Percentiles rank a stretch among this genome's conserved stretches.
Evolutionary conservation across 1,140 invertebrate species (phyloP).

Genomic region (Drosophila yakuba): DNA sequence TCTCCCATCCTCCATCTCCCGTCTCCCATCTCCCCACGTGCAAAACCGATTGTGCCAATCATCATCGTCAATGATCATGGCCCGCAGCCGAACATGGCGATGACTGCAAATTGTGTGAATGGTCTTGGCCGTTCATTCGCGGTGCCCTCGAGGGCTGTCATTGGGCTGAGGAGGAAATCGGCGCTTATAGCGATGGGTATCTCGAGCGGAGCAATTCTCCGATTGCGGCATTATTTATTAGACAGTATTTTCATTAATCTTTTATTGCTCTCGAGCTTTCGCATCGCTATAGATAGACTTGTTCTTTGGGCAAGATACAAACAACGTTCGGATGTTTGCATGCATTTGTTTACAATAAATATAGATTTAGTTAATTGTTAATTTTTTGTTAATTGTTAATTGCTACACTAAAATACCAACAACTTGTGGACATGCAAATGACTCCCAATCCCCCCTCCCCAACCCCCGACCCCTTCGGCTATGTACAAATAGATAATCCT

Average conservation of each 20-base stretch:
- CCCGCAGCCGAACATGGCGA: conserved; percentile 49
- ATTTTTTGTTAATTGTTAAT: conserved; percentile 75
- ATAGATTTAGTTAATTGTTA: conserved; percentile 75
- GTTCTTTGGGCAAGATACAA: conserved; percentile 82
- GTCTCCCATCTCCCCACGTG: conserved; percentile 14
- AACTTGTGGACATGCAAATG: conserved; percentile 70
- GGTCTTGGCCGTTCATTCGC: conserved; percentile 21
- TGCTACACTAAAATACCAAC: conserved; percentile 77
- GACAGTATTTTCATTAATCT: conserved; percentile 65
- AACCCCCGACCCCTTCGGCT: conserved; percentile 29
- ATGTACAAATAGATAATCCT: conserved; percentile 47
- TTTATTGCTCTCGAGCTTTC: conserved; percentile 66
- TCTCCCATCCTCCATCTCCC: background rate
- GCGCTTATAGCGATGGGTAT: conserved; percentile 29
- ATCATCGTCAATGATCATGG: conserved; percentile 63
- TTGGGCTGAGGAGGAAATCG: conserved; percentile 48
- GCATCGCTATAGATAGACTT: conserved; percentile 75
- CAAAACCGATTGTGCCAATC: conserved; percentile 74
- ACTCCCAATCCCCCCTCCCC: conserved; percentile 38
- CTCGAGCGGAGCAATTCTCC: conserved; percentile 1
- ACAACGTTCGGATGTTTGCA: conserved; percentile 66
- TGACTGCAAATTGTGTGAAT: conserved; percentile 68
- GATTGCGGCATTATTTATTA: conserved; percentile 12
- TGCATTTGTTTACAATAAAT: conserved; percentile 73
- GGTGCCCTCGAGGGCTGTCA: conserved; percentile 45